These are phyloP conservation scores for Temnothorax nylanderi DNA, from an alignment of 1,140 invertebrate species.

Conservation along the genomic window DNA sequence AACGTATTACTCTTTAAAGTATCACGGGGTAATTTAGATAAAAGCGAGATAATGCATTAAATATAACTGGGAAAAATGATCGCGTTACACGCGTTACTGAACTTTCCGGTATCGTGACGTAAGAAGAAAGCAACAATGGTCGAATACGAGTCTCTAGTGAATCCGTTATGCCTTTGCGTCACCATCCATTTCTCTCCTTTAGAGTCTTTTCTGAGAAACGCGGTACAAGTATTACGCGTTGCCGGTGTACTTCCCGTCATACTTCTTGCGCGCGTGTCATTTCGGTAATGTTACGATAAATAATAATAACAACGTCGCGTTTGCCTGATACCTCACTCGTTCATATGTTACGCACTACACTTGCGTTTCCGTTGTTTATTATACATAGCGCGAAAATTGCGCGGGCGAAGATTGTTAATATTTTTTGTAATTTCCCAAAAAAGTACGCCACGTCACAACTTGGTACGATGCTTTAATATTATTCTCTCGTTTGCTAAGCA, in stretches of 20 bases:
- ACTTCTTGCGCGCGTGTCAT: not conserved
- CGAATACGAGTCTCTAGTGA: slow-evolving; percentile 24
- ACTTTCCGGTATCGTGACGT: slow-evolving; percentile 3
- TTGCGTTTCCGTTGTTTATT: not conserved
- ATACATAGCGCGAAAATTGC: not conserved
- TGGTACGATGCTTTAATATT: not conserved
- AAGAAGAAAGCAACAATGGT: slow-evolving; percentile 1
- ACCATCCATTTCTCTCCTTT: slow-evolving; percentile 43
- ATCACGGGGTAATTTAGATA: not conserved
- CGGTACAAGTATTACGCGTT: slow-evolving; percentile 23
- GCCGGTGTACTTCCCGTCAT: not conserved
- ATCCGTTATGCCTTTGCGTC: slow-evolving; percentile 29
- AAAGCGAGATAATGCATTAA: slow-evolving; percentile 43
- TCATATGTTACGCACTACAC: not conserved
- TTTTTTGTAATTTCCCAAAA: not conserved
- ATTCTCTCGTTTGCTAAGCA: not conserved
- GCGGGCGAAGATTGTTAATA: not conserved
- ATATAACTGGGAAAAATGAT: slow-evolving; percentile 32
- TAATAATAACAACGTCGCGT: slow-evolving; percentile 30
- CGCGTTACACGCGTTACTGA: slow-evolving; percentile 9
- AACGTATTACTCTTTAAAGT: not conserved
- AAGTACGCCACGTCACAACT: not conserved
- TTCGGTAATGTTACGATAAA: slow-evolving; percentile 14
- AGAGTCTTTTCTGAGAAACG: slow-evolving; percentile 16
- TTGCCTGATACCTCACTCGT: not conserved